Conservation (phyloP, 2,113 vertebrate species). For the Ptyas mucosa region DNA sequence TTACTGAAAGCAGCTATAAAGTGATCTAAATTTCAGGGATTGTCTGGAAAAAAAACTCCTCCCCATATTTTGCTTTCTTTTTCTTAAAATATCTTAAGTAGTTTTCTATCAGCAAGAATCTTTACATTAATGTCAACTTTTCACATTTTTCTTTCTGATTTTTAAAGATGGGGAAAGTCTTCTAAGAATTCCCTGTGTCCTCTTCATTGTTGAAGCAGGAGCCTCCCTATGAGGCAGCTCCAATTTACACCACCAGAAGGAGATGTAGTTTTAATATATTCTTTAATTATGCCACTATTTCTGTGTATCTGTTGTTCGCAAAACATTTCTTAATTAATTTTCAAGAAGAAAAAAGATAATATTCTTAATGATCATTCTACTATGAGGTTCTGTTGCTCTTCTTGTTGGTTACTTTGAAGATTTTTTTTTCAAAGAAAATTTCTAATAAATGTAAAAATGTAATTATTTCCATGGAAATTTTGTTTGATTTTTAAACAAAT, state of each 20-base stretch:
- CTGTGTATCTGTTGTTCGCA: not conserved
- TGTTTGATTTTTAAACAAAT: not conserved
- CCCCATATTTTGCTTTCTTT: not conserved
- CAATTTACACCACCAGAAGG: not conserved
- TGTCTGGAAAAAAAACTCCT: not conserved
- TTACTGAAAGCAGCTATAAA: not conserved
- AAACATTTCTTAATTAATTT: not conserved
- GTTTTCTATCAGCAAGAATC: not conserved
- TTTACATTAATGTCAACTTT: not conserved
- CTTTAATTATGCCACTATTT: not conserved
- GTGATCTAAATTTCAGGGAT: not conserved
- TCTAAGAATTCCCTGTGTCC: not conserved
- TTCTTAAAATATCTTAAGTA: not conserved
- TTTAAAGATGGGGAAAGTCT: not conserved
- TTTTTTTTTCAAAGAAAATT: not conserved
- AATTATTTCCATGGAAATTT: not conserved
- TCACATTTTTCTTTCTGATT: not conserved
- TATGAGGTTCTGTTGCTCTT: not conserved
- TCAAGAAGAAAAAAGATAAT: rapidly evolving
- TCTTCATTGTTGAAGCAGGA: not conserved
- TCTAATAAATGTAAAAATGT: not conserved
- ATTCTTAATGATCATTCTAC: slow-evolving; percentile 11
- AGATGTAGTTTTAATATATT: not conserved
- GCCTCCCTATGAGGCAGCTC: not conserved
- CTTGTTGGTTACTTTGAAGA: not conserved